Conservation (phyloP, 2,797 vertebrate genomes). For the Chaetodon trifasciatus region DNA sequence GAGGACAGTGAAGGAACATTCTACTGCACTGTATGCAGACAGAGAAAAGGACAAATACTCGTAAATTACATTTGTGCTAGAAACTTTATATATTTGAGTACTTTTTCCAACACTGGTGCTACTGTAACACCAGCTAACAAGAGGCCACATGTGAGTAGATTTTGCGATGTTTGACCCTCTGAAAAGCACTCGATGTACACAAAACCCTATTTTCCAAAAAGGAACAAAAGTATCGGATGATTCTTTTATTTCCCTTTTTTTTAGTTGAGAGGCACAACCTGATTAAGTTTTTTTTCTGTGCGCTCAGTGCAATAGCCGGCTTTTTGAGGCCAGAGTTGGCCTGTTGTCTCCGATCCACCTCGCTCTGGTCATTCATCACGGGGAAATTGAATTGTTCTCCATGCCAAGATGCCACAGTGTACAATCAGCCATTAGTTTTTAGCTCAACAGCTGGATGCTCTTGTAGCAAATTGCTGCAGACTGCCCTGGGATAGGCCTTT, state of each 20-base stretch:
- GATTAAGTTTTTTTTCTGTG: conserved; percentile 47
- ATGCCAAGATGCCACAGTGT: conserved; percentile 76
- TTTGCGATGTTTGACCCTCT: neutral
- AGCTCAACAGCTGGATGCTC: conserved; percentile 78
- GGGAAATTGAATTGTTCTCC: conserved; percentile 84
- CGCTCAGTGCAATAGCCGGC: conserved; percentile 41
- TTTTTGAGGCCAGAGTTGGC: conserved; percentile 47
- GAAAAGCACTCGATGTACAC: neutral
- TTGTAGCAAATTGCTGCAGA: conserved; percentile 74
- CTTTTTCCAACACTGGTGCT: no score
- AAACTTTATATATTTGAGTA: neutral
- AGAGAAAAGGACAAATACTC: neutral
- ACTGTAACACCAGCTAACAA: neutral
- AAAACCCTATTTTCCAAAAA: conserved; percentile 30
- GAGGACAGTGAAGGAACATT: neutral
- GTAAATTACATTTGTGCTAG: neutral
- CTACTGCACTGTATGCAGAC: no score
- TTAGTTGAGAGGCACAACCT: conserved; percentile 12
- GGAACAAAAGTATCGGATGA: conserved; percentile 28
- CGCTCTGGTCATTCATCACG: conserved; percentile 79
- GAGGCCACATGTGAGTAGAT: neutral
- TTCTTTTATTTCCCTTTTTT: conserved; percentile 29
- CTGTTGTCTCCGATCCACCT: conserved; percentile 67
- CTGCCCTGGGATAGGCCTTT: conserved; percentile 65
- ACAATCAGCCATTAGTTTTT: conserved; percentile 80